Conservation (phyloP, 2,888 invertebrate species). For the Galerucella nymphaeae region DNA sequence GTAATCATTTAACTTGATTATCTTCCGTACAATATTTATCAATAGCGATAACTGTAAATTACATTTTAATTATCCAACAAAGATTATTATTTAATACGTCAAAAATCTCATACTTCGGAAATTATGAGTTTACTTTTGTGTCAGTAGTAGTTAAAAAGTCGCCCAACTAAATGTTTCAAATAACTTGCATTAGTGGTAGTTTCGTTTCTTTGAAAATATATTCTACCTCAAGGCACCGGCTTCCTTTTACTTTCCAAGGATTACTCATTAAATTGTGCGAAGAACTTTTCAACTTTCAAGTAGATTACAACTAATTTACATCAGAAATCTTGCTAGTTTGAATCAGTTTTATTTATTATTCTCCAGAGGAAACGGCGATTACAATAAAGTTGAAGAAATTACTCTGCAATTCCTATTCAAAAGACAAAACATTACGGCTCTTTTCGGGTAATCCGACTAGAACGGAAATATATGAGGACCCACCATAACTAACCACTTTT, state of each 20-base stretch:
- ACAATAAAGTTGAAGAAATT: not conserved
- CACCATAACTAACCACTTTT: no score
- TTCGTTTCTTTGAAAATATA: constrained; percentile 7
- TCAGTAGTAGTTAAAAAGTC: not conserved
- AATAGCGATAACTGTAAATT: no score
- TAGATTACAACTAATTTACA: not conserved
- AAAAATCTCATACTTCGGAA: no score
- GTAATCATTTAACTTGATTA: no score
- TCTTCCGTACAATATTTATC: no score
- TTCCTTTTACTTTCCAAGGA: not conserved
- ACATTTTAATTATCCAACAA: no score
- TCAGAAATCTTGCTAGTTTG: not conserved
- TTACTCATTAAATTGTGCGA: not conserved
- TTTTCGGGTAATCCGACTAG: not conserved
- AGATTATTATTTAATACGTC: no score
- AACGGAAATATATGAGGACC: no score
- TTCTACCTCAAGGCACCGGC: constrained; percentile 1
- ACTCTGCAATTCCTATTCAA: not conserved
- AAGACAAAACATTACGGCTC: not conserved
- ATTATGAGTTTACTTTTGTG: not conserved
- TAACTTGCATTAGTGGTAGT: not conserved
- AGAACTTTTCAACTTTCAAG: not conserved
- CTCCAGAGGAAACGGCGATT: not conserved
- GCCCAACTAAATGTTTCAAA: constrained; percentile 3
- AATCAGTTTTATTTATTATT: not conserved